These are phyloP conservation scores for Pomatostomus ruficeps DNA, from an alignment of 2,113 vertebrate species.

Conservation along the genomic window DNA sequence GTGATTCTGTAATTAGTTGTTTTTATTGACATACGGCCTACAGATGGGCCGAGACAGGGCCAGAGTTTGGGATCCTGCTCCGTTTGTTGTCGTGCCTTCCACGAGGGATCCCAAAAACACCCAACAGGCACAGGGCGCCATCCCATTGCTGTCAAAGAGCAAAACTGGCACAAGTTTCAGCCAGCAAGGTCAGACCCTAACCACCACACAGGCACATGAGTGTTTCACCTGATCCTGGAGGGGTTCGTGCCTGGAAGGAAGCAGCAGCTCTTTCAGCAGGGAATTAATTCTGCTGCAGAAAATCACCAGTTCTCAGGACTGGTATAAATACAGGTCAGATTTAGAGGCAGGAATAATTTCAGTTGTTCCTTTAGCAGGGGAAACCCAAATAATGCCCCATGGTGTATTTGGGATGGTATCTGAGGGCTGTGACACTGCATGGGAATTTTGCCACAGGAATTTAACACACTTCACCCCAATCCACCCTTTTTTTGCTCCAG, in stretches of 20 bases:
- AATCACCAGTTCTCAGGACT: background rate
- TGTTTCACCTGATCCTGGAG: background rate
- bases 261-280: background rate
- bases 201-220: background rate
- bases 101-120: background rate
- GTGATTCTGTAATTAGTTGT: constrained; percentile 48
- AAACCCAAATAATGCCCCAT: background rate
- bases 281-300: background rate
- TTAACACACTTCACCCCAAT: background rate
- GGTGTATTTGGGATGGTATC: background rate
- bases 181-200: background rate
- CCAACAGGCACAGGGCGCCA: background rate
- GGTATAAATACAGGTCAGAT: background rate
- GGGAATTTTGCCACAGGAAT: background rate
- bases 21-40: constrained; percentile 58
- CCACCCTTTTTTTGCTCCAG: background rate
- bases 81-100: background rate
- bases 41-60: constrained; percentile 16
- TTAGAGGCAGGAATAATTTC: background rate
- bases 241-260: background rate
- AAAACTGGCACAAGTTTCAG: background rate
- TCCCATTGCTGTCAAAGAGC: background rate
- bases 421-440: background rate
- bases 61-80: background rate
- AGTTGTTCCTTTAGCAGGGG: background rate